Percentiles rank a stretch among this genome's conserved stretches.
Conservation (phyloP, 2,888 invertebrate species). For the Meghimatium bilineatum region DNA sequence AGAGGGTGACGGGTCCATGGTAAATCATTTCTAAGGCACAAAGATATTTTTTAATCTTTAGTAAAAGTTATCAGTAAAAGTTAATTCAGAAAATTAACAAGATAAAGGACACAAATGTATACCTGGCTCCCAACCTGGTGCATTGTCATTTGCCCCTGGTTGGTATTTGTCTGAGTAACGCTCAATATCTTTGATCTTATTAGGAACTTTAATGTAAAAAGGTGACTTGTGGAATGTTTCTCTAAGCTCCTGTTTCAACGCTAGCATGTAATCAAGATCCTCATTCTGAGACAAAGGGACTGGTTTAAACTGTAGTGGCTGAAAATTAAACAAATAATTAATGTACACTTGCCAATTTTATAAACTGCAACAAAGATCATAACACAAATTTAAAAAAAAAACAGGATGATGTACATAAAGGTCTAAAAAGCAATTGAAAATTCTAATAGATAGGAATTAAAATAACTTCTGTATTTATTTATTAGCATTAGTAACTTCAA, state of each 20-base stretch:
- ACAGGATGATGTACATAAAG: no score
- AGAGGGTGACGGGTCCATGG: no score
- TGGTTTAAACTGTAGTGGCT: constrained; percentile 78
- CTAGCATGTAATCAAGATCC: constrained; percentile 75
- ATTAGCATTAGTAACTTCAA: no score
- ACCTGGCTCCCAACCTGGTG: constrained; percentile 66
- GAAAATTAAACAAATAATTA: constrained; percentile 35
- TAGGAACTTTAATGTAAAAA: constrained; percentile 61
- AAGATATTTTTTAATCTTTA: no score
- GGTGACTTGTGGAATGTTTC: constrained; percentile 75
- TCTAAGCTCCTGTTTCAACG: constrained; percentile 76
- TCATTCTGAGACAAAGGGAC: constrained; percentile 75
- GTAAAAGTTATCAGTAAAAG: no score
- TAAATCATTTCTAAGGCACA: no score
- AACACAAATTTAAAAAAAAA: no score
- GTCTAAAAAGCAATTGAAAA: no score
- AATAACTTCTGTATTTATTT: no score
- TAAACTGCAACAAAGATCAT: no score
- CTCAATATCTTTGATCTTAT: constrained; percentile 75
- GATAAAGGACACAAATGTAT: background rate
- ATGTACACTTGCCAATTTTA: background rate
- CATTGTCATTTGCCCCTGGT: constrained; percentile 59
- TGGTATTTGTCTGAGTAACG: constrained; percentile 78
- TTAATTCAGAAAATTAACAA: background rate
- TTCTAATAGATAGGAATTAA: no score